Conservation (phyloP, 2,888 invertebrate species). For the Drosophila kambysellisi region DNA sequence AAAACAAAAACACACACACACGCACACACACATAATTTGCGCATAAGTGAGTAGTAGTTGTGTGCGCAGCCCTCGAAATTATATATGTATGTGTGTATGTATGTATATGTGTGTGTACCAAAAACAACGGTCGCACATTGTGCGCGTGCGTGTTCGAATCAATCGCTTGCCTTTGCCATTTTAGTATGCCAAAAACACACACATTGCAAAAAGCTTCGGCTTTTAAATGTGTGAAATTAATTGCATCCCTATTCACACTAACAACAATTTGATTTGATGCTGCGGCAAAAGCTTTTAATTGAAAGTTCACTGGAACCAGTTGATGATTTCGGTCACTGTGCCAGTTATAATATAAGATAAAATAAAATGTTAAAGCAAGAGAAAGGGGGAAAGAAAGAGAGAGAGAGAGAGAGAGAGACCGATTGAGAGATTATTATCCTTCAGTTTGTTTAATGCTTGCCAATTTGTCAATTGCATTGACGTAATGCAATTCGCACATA, state of each 20-base stretch:
- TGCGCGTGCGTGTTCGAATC: conserved; percentile 58
- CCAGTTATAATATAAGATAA: conserved; percentile 23
- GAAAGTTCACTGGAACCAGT: conserved; percentile 34
- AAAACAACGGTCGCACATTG: conserved; percentile 32
- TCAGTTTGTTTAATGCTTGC: conserved; percentile 40
- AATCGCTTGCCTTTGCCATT: conserved; percentile 56
- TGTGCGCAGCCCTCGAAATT: conserved; percentile 26
- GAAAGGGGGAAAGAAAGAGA: neutral
- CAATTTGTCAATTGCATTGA: conserved; percentile 66
- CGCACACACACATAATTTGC: neutral
- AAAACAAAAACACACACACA: neutral
- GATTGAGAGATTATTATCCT: conserved; percentile 50
- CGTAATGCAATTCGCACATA: conserved; percentile 55
- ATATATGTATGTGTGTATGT: neutral
- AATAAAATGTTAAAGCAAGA: neutral
- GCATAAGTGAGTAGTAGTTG: neutral
- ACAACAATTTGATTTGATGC: conserved; percentile 16
- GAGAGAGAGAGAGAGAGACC: neutral
- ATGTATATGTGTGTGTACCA: neutral
- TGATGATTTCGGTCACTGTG: conserved; percentile 66
- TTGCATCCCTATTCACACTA: conserved; percentile 8
- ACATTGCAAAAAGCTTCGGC: conserved; percentile 27
- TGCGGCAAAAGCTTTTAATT: conserved; percentile 27
- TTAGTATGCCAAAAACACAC: conserved; percentile 47
- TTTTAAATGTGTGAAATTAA: conserved; percentile 26